phyloP scores from a whole-genome alignment of 2,113 vertebrate species.

The Ginglymostoma cirratum region DNA sequence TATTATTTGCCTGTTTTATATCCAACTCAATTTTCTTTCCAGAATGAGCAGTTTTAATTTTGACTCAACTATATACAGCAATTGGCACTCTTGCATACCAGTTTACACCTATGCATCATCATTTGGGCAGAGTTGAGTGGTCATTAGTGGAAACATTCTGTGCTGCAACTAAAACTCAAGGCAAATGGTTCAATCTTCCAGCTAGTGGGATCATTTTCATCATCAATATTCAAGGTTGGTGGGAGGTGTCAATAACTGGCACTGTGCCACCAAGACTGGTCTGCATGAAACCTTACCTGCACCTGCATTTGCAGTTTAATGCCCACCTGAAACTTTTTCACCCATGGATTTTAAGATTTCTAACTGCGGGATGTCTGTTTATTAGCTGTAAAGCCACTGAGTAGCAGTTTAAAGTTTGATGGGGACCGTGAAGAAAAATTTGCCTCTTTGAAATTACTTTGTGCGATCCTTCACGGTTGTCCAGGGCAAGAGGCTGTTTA shows the following conservation, averaged over 20 bases:
- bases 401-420: not conserved
- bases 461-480: not conserved
- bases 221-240: not conserved
- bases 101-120: too few relatives aligned
- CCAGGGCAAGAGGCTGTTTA: not conserved
- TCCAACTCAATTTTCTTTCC: too few relatives aligned
- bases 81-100: too few relatives aligned
- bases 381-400: not conserved
- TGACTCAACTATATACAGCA: too few relatives aligned
- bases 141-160: too few relatives aligned
- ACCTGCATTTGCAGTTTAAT: not conserved
- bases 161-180: too few relatives aligned
- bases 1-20: too few relatives aligned
- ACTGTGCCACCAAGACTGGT: not conserved
- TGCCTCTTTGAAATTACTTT: not conserved
- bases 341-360: not conserved
- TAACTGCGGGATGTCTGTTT: not conserved
- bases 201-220: too few relatives aligned
- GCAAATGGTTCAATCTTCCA: too few relatives aligned
- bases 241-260: not conserved
- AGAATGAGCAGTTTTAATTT: too few relatives aligned
- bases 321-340: not conserved
- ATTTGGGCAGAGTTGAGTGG: too few relatives aligned
- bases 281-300: not conserved
- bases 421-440: not conserved